Base-by-base conservation (phyloP, 2,888 invertebrate species). In the Eristalinus aeneus region DNA sequence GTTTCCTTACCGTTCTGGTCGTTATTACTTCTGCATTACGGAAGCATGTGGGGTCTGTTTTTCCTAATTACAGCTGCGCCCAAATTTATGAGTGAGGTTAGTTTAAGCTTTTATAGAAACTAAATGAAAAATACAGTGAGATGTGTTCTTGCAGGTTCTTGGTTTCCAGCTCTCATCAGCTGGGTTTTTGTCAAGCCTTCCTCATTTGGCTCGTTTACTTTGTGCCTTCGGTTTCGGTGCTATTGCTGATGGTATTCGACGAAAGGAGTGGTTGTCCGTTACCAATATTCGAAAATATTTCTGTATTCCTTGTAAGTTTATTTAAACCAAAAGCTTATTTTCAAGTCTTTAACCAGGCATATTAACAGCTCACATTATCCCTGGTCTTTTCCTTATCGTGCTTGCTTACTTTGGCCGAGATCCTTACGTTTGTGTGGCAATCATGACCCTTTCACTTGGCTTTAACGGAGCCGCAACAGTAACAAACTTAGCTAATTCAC, bases 1-100 rank as follows among this genome's bases (percentile, higher is more conserved):
- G 91, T 94, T 0, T 96, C 96, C 0, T 88, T 96, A 63, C 96
- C 96, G 16, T 96, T 96, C 91, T 93, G 95, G 92, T 94, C 95
- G 0, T 93, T 96, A 89, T 89, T 94, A 10, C 89, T 95, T 1
- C 93, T 96, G 27, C 96, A 96, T 89, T 96, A 95, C 89, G 96
- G 96, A 53, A 96, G 96, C 89, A 92, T 96, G 79, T 96, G 96
- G 95, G 95, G 96, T 1, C 91, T 96, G 32, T 96, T 95, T 91
- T 96, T 96, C 90, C 94, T 96, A 65, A 94, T 96, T 92, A 96
- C 96, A 0, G 95, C 95, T 46, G 96, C 96, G 60, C 96, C 96
- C 6, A 95, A 96, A 89, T 96, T 95, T 90, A 94, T 96, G 89
- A 95, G 96, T 56, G 95, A 95, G 88, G 94, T 91, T 68, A 85